phyloP scores from a whole-genome alignment of 92 coral and sea anemone genomes.

The Actinernus sp. region DNA sequence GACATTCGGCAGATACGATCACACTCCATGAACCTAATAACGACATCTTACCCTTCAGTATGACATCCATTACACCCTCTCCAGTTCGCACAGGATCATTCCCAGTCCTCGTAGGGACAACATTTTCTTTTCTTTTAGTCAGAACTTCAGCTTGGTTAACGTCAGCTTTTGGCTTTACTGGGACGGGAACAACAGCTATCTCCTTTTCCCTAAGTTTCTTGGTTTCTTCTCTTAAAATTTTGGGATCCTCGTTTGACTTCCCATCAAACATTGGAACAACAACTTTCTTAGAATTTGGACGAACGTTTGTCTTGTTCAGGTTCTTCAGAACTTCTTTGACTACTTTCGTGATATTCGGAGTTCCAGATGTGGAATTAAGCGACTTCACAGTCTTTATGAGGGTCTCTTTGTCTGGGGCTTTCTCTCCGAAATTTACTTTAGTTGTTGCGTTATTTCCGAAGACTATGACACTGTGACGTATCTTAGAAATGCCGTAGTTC shows the following conservation, averaged over 20 bases:
- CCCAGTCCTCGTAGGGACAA: not conserved
- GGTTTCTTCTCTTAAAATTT: not conserved
- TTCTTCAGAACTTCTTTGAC: constrained; percentile 1
- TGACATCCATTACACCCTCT: constrained; percentile 12
- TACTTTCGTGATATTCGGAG: constrained; percentile 14
- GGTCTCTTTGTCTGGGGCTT: constrained; percentile 3
- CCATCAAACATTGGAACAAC: constrained; percentile 19
- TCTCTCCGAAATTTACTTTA: not conserved
- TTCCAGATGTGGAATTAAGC: constrained; percentile 3
- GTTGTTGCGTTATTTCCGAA: constrained; percentile 17
- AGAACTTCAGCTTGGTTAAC: not conserved
- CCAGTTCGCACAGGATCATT: not conserved
- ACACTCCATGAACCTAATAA: not conserved
- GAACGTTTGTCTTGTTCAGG: constrained; percentile 11
- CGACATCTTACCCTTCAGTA: constrained; percentile 3
- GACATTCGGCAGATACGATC: not conserved
- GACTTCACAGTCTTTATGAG: constrained; percentile 6
- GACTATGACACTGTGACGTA: constrained; percentile 13
- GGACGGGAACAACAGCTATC: constrained; percentile 22
- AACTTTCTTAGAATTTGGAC: constrained; percentile 22
- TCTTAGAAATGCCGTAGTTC: constrained; percentile 9
- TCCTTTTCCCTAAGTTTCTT: constrained; percentile 19
- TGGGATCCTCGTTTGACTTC: not conserved
- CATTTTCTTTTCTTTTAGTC: not conserved
- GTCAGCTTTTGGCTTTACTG: constrained; percentile 4